phyloP scores from a whole-genome alignment of 2,888 invertebrate species.

The Cinara cedri region DNA sequence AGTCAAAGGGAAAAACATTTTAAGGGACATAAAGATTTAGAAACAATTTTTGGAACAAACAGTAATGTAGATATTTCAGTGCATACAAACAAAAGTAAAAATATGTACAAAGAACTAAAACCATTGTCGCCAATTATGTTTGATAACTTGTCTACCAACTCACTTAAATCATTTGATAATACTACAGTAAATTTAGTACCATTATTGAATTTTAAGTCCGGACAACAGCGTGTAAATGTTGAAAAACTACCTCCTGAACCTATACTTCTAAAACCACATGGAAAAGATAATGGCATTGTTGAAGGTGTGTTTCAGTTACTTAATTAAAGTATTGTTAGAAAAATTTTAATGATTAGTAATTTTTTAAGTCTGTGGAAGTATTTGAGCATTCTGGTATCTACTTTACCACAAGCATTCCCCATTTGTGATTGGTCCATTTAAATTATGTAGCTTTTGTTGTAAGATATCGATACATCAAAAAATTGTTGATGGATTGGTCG shows the following conservation, averaged over 20 bases:
- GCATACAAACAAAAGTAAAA: not conserved
- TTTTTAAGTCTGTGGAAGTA: too few relatives aligned
- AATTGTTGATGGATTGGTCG: too few relatives aligned
- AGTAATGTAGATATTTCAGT: constrained; percentile 1
- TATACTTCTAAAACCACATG: not conserved
- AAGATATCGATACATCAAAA: too few relatives aligned
- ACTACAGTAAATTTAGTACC: not conserved
- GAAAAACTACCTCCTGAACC: constrained; percentile 10
- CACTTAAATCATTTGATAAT: not conserved
- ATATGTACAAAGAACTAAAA: not conserved
- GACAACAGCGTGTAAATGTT: not conserved
- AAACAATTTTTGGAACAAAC: not conserved
- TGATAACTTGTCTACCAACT: not conserved
- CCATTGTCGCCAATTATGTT: not conserved
- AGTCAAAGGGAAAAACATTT: not conserved
- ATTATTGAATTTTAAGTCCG: not conserved
- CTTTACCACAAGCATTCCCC: too few relatives aligned
- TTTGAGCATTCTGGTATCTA: too few relatives aligned
- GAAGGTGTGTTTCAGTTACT: constrained; percentile 19
- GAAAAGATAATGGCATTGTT: not conserved
- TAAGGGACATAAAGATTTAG: not conserved
- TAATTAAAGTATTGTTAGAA: too few relatives aligned
- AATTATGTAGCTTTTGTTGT: too few relatives aligned
- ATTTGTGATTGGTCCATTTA: too few relatives aligned
- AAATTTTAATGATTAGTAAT: too few relatives aligned